Evolutionary conservation across 1,140 invertebrate species (phyloP).

Genomic region (Octopus bimaculoides): DNA sequence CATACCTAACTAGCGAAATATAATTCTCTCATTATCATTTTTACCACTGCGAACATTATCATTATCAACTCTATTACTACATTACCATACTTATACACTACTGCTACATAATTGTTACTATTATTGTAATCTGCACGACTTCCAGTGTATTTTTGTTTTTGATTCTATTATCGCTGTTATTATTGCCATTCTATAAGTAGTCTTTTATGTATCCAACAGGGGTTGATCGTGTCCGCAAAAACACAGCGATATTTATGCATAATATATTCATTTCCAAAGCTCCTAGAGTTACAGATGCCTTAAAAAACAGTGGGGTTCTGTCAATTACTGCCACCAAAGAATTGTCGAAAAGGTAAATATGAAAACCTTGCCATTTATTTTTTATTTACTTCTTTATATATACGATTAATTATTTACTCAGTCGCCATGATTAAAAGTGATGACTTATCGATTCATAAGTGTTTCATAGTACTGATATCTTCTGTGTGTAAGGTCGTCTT

Average conservation of each 20-base stretch:
- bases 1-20: too few species aligned
- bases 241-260: conserved; percentile 8
- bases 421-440: too few species aligned
- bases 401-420: too few species aligned
- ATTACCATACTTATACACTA: too few species aligned
- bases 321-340: not conserved
- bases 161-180: not conserved
- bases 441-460: too few species aligned
- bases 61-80: too few species aligned
- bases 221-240: not conserved
- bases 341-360: conserved; percentile 6
- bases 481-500: too few species aligned
- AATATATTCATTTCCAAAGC: conserved; percentile 11
- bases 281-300: not conserved
- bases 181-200: not conserved
- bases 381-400: too few species aligned
- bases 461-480: too few species aligned
- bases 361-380: not conserved
- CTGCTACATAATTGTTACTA: not conserved
- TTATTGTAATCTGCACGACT: not conserved
- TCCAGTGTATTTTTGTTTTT: not conserved
- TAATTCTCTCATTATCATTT: too few species aligned
- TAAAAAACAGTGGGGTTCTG: not conserved
- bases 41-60: too few species aligned
- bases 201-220: not conserved